These are phyloP conservation scores for Grapholita molesta DNA, from an alignment of 1,140 invertebrate species.

Conservation along the genomic window DNA sequence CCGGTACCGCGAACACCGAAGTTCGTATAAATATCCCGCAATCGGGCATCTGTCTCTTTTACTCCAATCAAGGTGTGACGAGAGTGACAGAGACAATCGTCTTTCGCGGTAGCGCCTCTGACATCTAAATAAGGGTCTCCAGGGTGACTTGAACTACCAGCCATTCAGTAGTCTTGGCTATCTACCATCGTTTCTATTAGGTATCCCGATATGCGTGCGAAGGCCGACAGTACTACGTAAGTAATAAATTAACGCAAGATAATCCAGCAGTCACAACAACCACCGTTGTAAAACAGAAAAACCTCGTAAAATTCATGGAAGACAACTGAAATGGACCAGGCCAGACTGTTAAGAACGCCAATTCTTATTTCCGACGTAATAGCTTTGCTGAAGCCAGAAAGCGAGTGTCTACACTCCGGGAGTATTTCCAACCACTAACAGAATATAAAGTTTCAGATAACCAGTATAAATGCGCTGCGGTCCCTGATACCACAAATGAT, in stretches of 20 bases:
- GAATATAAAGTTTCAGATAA: background rate
- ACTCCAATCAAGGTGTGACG: too few relatives aligned
- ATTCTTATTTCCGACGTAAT: background rate
- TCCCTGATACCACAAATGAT: too few relatives aligned
- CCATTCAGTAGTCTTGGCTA: too few relatives aligned
- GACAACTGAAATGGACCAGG: background rate
- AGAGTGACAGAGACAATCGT: too few relatives aligned
- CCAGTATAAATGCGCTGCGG: background rate
- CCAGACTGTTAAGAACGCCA: background rate
- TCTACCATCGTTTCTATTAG: too few relatives aligned
- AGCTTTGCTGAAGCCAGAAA: background rate
- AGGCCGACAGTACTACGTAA: background rate
- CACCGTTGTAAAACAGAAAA: background rate
- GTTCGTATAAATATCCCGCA: too few relatives aligned
- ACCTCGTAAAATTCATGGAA: background rate
- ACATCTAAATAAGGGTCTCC: too few relatives aligned
- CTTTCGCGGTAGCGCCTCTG: too few relatives aligned
- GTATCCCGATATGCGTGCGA: too few relatives aligned
- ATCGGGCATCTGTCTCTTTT: too few relatives aligned
- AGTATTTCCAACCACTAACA: background rate
- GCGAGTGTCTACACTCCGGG: conserved; percentile 2
- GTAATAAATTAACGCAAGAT: background rate
- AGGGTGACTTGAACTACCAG: too few relatives aligned
- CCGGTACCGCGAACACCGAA: too few relatives aligned
- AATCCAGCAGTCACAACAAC: background rate